Base-by-base conservation (phyloP, 2,113 vertebrate species). In the Prinia subflava region DNA sequence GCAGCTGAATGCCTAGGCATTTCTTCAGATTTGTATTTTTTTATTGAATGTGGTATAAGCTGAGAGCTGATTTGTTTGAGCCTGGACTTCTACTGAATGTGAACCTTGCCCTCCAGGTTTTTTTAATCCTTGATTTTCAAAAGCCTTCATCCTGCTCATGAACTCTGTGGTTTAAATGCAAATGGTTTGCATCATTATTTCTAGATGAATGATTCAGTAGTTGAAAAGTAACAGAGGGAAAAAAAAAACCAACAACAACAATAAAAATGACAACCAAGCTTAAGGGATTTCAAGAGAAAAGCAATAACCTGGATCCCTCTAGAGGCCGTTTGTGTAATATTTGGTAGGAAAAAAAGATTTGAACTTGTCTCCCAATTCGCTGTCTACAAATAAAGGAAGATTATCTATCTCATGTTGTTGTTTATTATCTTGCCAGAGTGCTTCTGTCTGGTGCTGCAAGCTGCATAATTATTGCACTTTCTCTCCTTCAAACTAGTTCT, bases 291-390 rank as follows among this genome's bases (percentile, higher is more conserved):
- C 33, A 52, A 60, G 31, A 96, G 85, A 95, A 96, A 97, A 97
- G 83, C 95, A 97, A 97, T 97, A 98, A 96, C 94, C 92, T 97
- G 95, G 97, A 98, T 97, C 97, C 97, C 97, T 97, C 97, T 98
- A 98, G 97, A 98, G 97, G 98, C 94, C 91, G 33, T 89, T 95
- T 79, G 65, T 86, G 67, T 96, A 97, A 97, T 92, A 84, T 69
- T 78, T 95, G 18, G 13, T 76, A 85, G 47, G 42, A 52, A 65
- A 83, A 64, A 92, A 88, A 85, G n/a, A 63, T 71, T 27, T 71
- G 31, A 87, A 49, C 24, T 80, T 70, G 21, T 92, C 89, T 91
- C 57, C 67, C 73, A 44, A 14, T 78, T 92, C 35, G 33, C 70
- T 39, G 55, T 28, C 49, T 81, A 63, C 74, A 94, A 65, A 91